Percentiles rank a stretch among this genome's conserved stretches.
phyloP scores from a whole-genome alignment of 2,888 invertebrate species.

The Agrilus cyanescens region DNA sequence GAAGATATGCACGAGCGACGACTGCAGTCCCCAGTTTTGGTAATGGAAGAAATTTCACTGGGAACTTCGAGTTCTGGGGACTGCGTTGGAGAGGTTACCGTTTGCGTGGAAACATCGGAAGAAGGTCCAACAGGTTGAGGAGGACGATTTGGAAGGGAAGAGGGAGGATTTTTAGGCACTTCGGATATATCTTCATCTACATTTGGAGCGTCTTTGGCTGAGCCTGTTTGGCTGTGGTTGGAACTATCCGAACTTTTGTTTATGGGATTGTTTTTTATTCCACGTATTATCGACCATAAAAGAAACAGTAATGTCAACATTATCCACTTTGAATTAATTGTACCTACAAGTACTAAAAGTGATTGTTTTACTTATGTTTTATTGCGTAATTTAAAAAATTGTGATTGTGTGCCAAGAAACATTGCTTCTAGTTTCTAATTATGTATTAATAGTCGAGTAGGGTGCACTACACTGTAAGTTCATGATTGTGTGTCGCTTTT shows the following conservation, averaged over 20 bases:
- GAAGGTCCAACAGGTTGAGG: conserved; percentile 36
- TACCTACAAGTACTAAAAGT: no score
- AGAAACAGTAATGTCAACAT: conserved; percentile 53
- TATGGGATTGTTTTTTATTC: conserved; percentile 33
- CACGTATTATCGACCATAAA: conserved; percentile 51
- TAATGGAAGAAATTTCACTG: conserved; percentile 19
- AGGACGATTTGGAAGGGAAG: conserved; percentile 39
- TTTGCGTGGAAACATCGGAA: conserved; percentile 22
- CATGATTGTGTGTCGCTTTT: no score
- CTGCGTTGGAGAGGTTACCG: conserved; percentile 17
- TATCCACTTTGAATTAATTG: conserved; percentile 17
- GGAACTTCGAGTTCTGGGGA: conserved; percentile 30
- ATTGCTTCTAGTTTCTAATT: no score
- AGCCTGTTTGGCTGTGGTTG: conserved; percentile 23
- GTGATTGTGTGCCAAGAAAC: no score
- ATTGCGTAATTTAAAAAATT: no score
- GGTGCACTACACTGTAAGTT: no score
- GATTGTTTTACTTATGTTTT: no score
- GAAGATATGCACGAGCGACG: conserved; percentile 21
- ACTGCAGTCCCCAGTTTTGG: conserved; percentile 11
- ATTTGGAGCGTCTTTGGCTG: conserved; percentile 36
- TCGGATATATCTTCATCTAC: conserved; percentile 30
- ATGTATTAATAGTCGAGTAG: no score
- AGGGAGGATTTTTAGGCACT: conserved; percentile 40
- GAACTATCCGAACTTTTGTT: conserved; percentile 13